Evolutionary conservation across 1,140 invertebrate species (phyloP), one percentile per base, ranked within the genome.

Genomic region (Acromyrmex echinatior): DNA sequence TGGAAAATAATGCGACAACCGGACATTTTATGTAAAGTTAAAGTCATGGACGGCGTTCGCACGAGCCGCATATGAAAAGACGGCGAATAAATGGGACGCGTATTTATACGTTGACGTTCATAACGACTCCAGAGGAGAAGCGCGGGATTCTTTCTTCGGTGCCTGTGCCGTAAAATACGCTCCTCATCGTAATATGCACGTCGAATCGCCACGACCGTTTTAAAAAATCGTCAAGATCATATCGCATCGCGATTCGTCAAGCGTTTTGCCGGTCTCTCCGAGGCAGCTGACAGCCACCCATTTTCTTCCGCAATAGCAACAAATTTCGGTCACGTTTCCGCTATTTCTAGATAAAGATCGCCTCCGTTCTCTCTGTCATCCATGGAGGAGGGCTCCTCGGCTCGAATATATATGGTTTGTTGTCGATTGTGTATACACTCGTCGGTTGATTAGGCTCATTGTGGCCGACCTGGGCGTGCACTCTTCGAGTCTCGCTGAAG

Each of bases 391-490:
- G 77, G 66, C 79, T 73, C 79, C 53, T 82, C 68, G 21, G n/a
- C 45, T 60, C 65, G 89, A 28, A 81, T 86, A 93, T 88, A 92
- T 89, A 93, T 89, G 92, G 92, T 92, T 93, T 94, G 93, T 94
- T 93, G 93, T 93, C 91, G 92, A 92, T 93, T 91, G 90, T 93
- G 92, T 93, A 85, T 91, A 94, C 93, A 94, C 88, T 88, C 86
- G 91, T 91, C 92, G 94, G 91, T 93, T 94, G 94, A 95, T 95
- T 94, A 94, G 92, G 91, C 91, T 92, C 93, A 95, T 95, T 95
- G 94, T 95, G 89, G 89, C 68, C 84, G 90, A 92, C 91, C 87
- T 92, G 92, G 92, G 93, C 93, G 93, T 92, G 92, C 87, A 86
- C 65, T 71, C 53, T 10, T 60, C 53, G 18, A 39, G 35, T 51